Conservation (phyloP, 1,140 invertebrate genomes). For the Drosophila simulans region DNA sequence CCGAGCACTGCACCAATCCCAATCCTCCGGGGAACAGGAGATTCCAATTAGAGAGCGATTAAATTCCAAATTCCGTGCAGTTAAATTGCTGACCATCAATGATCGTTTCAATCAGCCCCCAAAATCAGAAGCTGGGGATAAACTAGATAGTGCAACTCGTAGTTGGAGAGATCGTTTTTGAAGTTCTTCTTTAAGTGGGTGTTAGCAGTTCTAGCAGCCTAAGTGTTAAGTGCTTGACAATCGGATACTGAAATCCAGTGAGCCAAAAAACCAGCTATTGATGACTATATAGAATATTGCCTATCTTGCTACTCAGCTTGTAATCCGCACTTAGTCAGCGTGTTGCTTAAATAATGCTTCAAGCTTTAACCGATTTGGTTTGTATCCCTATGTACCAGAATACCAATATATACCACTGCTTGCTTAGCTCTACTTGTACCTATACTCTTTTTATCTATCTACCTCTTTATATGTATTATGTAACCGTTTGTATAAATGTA, state of each 20-base stretch:
- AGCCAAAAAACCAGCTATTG: slow-evolving; percentile 17
- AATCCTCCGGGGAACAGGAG: slow-evolving; percentile 11
- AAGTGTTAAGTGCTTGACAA: slow-evolving; percentile 47
- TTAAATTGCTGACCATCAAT: slow-evolving; percentile 38
- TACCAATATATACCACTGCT: slow-evolving; percentile 33
- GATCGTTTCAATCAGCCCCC: slow-evolving; percentile 16
- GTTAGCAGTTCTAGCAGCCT: slow-evolving; percentile 51
- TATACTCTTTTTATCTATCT: slow-evolving; percentile 3
- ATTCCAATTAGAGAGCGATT: slow-evolving; percentile 12
- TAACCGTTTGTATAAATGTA: slow-evolving; percentile 47
- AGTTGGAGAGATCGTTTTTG: slow-evolving; percentile 38
- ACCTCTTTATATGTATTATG: background rate
- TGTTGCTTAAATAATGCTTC: slow-evolving; percentile 51
- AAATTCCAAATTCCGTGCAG: slow-evolving; percentile 44
- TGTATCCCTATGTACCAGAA: slow-evolving; percentile 24
- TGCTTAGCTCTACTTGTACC: slow-evolving; percentile 43
- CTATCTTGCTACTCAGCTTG: slow-evolving; percentile 45
- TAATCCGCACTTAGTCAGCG: slow-evolving; percentile 49
- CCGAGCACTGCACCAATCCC: slow-evolving; percentile 24
- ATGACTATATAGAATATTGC: slow-evolving; percentile 20
- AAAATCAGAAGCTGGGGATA: slow-evolving; percentile 13
- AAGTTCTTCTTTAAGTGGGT: slow-evolving; percentile 46
- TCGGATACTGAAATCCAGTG: slow-evolving; percentile 38
- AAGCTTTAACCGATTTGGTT: slow-evolving; percentile 53
- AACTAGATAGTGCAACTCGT: slow-evolving; percentile 45